Percentiles rank a stretch among this genome's conserved stretches.
These are phyloP conservation scores for Helarctos malayanus DNA, from an alignment of 2,797 vertebrate genomes.

Conservation along the genomic window DNA sequence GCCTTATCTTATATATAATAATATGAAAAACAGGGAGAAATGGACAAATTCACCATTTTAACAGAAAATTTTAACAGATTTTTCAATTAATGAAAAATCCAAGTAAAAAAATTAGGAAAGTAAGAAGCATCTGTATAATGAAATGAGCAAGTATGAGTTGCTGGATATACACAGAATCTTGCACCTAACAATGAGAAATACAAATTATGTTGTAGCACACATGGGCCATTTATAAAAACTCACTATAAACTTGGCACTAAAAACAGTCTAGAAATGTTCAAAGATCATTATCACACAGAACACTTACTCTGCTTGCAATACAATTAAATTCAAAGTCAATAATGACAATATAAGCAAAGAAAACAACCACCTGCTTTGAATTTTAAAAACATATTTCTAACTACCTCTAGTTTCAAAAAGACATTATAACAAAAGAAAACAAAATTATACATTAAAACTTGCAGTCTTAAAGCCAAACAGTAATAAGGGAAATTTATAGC, in stretches of 20 bases:
- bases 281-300: not conserved
- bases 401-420: not conserved
- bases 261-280: not conserved
- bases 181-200: not conserved
- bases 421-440: not conserved
- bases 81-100: not conserved
- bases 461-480: not conserved
- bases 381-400: not conserved
- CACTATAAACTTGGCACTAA: not conserved
- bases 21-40: not conserved
- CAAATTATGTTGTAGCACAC: not conserved
- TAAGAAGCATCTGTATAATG: not conserved
- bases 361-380: not conserved
- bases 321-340: not conserved
- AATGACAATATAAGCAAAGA: not conserved
- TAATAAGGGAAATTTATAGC: not conserved
- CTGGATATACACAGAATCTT: not conserved
- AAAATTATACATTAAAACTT: not conserved
- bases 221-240: not conserved
- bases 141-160: not conserved
- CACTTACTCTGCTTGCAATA: not conserved
- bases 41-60: not conserved
- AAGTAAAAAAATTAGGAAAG: not conserved
- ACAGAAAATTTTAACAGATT: not conserved
- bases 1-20: not conserved